Base-by-base conservation (phyloP, 64 coral and sea anemone genomes). In the Porites australiensis region DNA sequence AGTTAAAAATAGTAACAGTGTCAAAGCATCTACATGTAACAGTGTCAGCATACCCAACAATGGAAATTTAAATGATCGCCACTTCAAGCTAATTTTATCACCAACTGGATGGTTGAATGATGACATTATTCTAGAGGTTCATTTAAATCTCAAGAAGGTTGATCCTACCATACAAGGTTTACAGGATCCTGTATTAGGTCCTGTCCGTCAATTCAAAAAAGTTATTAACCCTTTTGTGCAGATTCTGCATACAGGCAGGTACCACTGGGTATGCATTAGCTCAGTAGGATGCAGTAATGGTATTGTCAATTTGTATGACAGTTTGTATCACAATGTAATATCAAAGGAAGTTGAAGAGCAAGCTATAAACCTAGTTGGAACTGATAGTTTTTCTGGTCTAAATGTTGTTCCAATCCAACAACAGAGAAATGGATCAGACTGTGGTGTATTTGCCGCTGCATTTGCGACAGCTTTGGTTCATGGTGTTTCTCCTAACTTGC, bases 211-310 rank as follows among this genome's bases (percentile, higher is more conserved):
- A 49, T 85, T 85, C 61, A 68, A 15, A 85, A 85, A 44, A 69
- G 59, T 85, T 61, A 65, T 44, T 48, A 85, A 65, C 27, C 55
- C 52, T 82, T 85, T 85, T 85, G 63, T 85, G 57, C 87, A 77
- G 65, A 77, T 77, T 89, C 71, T 89, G 60, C 37, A 89, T 23
- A 89, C 87, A 76, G 71, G 87, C 50, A 89, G 45, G 75, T 60
- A 76, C 60, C 87, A 89, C 87, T 89, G 87, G 87, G 87, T 89
- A 59, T 89, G 72, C 74, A 76, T 89, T 72, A 89, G 88, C 70
- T 89, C 88, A 89, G 43, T 77, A 64, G 74, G 73, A 63, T 89
- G 88, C 58, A 44, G 60, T 58, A 44, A 63, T 77, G 88, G 88
- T 64, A 50, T 78, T 53, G 88, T 89, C 37, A 77, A 89, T 79